Evolutionary conservation across 2,888 invertebrate genomes (phyloP), one percentile per base, ranked within the genome.

Genomic region (Amaurobius ferox): DNA sequence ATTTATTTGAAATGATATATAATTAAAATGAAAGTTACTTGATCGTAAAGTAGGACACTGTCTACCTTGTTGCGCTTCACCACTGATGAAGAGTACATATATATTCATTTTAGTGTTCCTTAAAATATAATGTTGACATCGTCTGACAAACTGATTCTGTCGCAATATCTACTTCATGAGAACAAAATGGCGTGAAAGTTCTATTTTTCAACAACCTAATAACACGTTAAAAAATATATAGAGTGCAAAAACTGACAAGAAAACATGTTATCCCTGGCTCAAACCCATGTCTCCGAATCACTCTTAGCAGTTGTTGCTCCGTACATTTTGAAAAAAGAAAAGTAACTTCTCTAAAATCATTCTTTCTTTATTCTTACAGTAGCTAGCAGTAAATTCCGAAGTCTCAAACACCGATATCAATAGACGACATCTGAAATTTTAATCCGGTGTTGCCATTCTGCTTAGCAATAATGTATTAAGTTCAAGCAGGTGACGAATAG

Each of bases 161-260:
- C 35, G 11, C 16, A 44, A 13, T 44, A 16, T 44, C 9, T 44
- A 11, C n/a, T 44, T 44, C 44, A 44, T n/a, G n/a, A n/a, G 23
- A 55, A 55, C 23, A 55, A 23, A 55, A 55, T 16, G 44, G 23
- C 55, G 23, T 55, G 55, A 55, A 55, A 55, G 55, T 55, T 55
- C 23, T 23, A 55, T 55, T 55, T 23, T n/a, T n/a, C n/a, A n/a
- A n/a, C n/a, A n/a, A n/a, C 55, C 5, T 16, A 23, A 23, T 55
- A 55, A 55, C 23, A 55, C 23, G n/a, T 55, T 55, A 55, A 55
- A 19, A 23, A 55, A 23, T 23, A 19, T 23, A 55, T 23, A 55
- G 23, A 55, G 23, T n/a, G 55, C 44, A 7, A 55, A 23, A 3
- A 23, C 23, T 55, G 23, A 55, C n/a, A n/a, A n/a, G n/a, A n/a